Evolutionary conservation across 2,888 invertebrate genomes (phyloP).

Genomic region (Drosophila kanekoi): DNA sequence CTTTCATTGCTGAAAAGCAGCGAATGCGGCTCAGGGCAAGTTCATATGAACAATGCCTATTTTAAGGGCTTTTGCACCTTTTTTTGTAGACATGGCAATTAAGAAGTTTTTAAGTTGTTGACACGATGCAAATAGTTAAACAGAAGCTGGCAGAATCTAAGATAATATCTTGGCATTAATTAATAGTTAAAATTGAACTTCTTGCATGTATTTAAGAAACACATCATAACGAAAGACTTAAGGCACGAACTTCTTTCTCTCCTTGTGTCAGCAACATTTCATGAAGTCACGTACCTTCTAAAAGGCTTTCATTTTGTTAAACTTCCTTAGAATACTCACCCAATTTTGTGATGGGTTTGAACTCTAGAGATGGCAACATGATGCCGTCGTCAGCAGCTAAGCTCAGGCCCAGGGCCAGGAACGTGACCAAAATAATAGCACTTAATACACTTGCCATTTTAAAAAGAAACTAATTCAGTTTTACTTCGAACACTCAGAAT

Average conservation of each 20-base stretch:
- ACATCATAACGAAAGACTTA: conserved; percentile 37
- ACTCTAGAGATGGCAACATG: conserved; percentile 45
- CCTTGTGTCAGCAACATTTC: no score
- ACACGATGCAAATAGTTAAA: not conserved
- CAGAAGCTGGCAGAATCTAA: not conserved
- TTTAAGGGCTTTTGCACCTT: conserved; percentile 6
- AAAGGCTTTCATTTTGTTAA: not conserved
- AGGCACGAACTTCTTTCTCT: conserved; percentile 26
- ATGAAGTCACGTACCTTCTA: no score
- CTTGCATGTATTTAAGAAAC: not conserved
- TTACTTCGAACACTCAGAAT: conserved; percentile 9
- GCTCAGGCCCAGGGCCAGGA: conserved; percentile 26
- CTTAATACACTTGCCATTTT: conserved; percentile 28
- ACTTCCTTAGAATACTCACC: conserved; percentile 56
- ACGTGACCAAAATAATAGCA: conserved; percentile 27
- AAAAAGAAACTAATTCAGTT: not conserved
- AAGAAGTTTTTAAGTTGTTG: not conserved
- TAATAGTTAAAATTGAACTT: no score
- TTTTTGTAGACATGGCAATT: not conserved
- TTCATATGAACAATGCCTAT: not conserved
- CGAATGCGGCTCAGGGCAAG: not conserved
- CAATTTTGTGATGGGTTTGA: conserved; percentile 64
- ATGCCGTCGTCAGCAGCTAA: conserved; percentile 36
- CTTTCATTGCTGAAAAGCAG: conserved; percentile 4
- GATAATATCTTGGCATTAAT: conserved; percentile 1